These are phyloP conservation scores for Nephrotoma appendiculata DNA, from an alignment of 2,888 invertebrate species.

Conservation along the genomic window DNA sequence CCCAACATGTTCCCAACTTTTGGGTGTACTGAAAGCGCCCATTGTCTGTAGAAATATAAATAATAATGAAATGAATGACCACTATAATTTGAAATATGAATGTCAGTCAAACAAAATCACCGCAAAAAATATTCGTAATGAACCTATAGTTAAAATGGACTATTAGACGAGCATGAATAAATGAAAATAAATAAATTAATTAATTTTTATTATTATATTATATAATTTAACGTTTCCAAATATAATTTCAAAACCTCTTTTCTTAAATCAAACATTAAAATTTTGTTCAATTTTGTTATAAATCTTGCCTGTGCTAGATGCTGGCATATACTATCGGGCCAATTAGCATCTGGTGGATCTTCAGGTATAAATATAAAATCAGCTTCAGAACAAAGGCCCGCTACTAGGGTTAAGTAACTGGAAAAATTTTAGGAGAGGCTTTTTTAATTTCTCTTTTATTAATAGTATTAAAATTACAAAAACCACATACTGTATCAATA, in stretches of 20 bases:
- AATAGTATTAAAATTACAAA: neutral
- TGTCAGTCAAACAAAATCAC: too few species aligned
- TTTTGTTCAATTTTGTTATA: neutral
- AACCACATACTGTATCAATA: neutral
- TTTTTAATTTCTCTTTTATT: neutral
- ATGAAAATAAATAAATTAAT: neutral
- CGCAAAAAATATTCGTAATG: too few species aligned
- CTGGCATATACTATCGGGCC: constrained; percentile 61
- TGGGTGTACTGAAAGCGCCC: too few species aligned
- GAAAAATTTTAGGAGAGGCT: constrained; percentile 10
- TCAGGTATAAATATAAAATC: constrained; percentile 83
- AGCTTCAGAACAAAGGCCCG: constrained; percentile 69
- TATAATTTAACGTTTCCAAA: neutral
- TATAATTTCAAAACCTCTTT: neutral
- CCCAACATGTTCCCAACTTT: too few species aligned
- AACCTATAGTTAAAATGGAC: neutral
- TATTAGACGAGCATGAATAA: neutral
- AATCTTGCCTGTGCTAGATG: constrained; percentile 52
- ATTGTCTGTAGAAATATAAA: too few species aligned
- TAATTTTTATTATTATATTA: neutral
- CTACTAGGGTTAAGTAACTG: constrained; percentile 76
- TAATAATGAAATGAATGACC: too few species aligned
- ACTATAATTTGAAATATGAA: too few species aligned
- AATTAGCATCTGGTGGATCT: constrained; percentile 63
- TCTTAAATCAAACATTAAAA: neutral